Evolutionary conservation across 1,140 invertebrate genomes (phyloP).

Genomic region (Probaryconus sp.): DNA sequence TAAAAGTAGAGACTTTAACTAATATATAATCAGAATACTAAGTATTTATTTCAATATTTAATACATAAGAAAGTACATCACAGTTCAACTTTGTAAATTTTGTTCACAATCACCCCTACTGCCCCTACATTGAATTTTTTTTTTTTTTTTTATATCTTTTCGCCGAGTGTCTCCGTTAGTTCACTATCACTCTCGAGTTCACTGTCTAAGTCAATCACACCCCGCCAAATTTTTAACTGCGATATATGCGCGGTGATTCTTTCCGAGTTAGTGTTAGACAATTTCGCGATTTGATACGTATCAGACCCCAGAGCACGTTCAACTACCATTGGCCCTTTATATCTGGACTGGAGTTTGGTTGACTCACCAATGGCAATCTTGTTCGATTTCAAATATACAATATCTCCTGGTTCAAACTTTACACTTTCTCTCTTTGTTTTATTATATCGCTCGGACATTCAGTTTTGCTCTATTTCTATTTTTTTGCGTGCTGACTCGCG

Average conservation of each 20-base stretch:
- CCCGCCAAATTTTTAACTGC: not conserved
- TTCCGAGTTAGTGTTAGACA: not conserved
- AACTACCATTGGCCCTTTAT: slow-evolving; percentile 52
- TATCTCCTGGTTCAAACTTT: slow-evolving; percentile 29
- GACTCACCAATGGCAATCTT: slow-evolving; percentile 29
- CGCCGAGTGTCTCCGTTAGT: too few relatives aligned
- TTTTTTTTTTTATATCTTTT: too few relatives aligned
- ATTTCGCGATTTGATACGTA: slow-evolving; percentile 42
- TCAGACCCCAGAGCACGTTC: slow-evolving; percentile 49
- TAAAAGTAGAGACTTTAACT: too few relatives aligned
- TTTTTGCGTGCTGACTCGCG: slow-evolving; percentile 3
- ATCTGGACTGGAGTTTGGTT: slow-evolving; percentile 37
- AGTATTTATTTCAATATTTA: too few relatives aligned
- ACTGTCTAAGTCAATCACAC: not conserved
- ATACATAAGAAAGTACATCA: too few relatives aligned
- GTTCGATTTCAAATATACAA: slow-evolving; percentile 36
- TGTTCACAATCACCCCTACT: too few relatives aligned
- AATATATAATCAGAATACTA: too few relatives aligned
- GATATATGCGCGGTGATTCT: slow-evolving; percentile 7
- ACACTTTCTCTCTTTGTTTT: slow-evolving; percentile 1
- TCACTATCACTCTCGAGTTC: slow-evolving; percentile 27
- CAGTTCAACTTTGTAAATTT: too few relatives aligned
- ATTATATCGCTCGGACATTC: slow-evolving; percentile 17
- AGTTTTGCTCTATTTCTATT: slow-evolving; percentile 11
- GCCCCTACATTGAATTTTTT: too few relatives aligned